Conservation (phyloP, 2,113 vertebrate species). For the Panurus biarmicus region DNA sequence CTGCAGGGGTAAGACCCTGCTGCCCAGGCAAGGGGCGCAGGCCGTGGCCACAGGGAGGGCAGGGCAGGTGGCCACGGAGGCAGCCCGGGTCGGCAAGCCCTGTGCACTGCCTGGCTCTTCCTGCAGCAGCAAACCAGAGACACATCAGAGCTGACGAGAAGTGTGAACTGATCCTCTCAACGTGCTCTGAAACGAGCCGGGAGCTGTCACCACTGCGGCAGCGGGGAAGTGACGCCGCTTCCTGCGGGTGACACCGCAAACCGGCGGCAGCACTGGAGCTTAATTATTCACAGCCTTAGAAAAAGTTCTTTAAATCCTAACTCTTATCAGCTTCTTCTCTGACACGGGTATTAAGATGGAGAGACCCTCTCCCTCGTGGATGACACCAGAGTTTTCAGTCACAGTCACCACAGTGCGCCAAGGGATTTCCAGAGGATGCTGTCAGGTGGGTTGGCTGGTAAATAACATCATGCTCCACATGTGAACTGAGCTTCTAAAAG, state of each 20-base stretch:
- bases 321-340: neutral
- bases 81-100: neutral
- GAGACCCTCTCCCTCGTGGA: neutral
- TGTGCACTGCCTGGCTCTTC: fast-evolving
- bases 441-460: neutral
- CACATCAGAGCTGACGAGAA: neutral
- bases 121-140: neutral
- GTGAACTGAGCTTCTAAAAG: neutral
- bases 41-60: neutral
- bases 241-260: neutral
- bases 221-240: neutral
- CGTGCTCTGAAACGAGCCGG: neutral
- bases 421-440: neutral
- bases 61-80: neutral
- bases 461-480: neutral
- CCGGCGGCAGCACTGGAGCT: neutral
- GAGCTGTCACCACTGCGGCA: neutral
- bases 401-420: neutral
- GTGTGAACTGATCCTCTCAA: neutral
- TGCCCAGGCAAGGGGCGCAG: neutral
- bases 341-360: neutral
- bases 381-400: neutral
- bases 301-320: neutral
- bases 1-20: neutral
- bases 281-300: neutral